These are phyloP conservation scores for Thera obeliscata DNA, from an alignment of 2,888 invertebrate species.

Conservation along the genomic window DNA sequence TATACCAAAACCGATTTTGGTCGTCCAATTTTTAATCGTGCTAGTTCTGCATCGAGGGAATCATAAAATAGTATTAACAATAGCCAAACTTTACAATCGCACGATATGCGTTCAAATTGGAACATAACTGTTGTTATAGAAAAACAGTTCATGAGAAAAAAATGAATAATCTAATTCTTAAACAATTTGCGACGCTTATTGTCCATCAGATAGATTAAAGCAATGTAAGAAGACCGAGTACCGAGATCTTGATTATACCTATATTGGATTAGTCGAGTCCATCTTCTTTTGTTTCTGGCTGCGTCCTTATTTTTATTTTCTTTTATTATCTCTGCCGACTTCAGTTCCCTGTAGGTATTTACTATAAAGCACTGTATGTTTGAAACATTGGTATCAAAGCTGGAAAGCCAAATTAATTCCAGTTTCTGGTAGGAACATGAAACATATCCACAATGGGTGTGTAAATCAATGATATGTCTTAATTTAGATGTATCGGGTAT, in stretches of 20 bases:
- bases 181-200: neutral
- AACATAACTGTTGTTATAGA: too few relatives aligned
- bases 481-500: conserved; percentile 36
- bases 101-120: too few relatives aligned
- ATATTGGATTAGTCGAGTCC: conserved; percentile 21
- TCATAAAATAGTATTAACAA: too few relatives aligned
- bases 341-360: neutral
- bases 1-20: too few relatives aligned
- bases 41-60: too few relatives aligned
- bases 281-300: conserved; percentile 24
- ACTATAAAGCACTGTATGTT: neutral
- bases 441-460: conserved; percentile 20
- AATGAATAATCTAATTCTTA: neutral
- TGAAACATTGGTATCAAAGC: neutral
- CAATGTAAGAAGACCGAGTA: conserved; percentile 20
- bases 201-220: conserved; percentile 25
- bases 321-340: neutral
- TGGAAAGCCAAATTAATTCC: conserved; percentile 13
- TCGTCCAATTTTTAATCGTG: too few relatives aligned
- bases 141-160: too few relatives aligned
- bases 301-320: neutral
- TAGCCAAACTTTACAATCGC: too few relatives aligned
- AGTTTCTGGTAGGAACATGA: conserved; percentile 16
- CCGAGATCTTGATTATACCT: conserved; percentile 12
- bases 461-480: conserved; percentile 37